Evolutionary conservation across 2,797 vertebrate species (phyloP), one percentile per base, ranked within the genome.

Genomic region (Atherinosoma microstoma): DNA sequence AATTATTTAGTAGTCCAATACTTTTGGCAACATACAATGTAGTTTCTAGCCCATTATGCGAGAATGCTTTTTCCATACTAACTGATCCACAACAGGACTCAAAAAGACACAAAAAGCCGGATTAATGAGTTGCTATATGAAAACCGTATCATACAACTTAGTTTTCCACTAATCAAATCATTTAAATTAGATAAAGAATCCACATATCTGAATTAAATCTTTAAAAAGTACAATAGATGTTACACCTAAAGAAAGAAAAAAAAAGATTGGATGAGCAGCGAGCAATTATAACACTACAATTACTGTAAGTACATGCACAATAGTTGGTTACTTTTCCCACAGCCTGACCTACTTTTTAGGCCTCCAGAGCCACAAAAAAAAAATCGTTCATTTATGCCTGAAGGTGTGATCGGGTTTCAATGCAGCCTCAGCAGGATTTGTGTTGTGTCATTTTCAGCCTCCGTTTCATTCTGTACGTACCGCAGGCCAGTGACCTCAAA

Each of bases 351-450:
- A 73, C 64, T 73, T 73, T 63, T 64, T 29, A 61, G 16, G 62
- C 1, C 27, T 58, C 65, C 54, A 60, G 22, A 80, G 60, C 59
- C 67, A 67, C 74, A 74, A 69, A 68, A 69, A 67, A 29, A 87
- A 85, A 85, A 78, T 15, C 72, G 61, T 68, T 84, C 13, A 82
- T 79, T 79, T 81, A 78, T 86, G 80, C 57, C 82, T 60, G 24
- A 71, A 86, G 64, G 64, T 71, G 67, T 7, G 71, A 76, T 82
- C 85, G 67, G 42, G 81, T 83, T 81, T 86, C 78, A 67, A 29
- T 62, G 74, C 66, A 61, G 76, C 40, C 29, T 47, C 67, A 61
- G 72, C 65, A 65, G 70, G 73, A 69, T 15, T 67, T 22, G 34
- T 49, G 62, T 16, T 10, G 40, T 64, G 27, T 75, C 62, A 61